These are phyloP conservation scores for Sciurus vulgaris DNA, from an alignment of 2,797 vertebrate genomes.

Conservation along the genomic window DNA sequence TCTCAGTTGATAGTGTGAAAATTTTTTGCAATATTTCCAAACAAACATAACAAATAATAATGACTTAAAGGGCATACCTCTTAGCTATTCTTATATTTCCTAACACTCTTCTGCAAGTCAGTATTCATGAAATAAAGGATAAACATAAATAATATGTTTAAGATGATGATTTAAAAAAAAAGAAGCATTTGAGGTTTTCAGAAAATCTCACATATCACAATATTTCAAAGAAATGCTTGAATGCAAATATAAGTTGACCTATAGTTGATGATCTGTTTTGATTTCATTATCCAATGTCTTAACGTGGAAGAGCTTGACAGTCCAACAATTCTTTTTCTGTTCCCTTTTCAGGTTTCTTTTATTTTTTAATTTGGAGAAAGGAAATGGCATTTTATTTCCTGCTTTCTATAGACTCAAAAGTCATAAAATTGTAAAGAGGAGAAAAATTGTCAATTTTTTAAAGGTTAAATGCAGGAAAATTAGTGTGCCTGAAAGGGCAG, in stretches of 20 bases:
- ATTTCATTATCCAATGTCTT: slow-evolving; percentile 41
- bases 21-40: slow-evolving; percentile 2
- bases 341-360: slow-evolving; percentile 65
- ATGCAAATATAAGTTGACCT: slow-evolving; percentile 69
- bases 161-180: slow-evolving; percentile 50
- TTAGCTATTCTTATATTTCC: not conserved
- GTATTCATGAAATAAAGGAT: slow-evolving; percentile 25
- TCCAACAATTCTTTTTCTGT: slow-evolving; percentile 57
- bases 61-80: not conserved
- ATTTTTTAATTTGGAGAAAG: slow-evolving; percentile 74
- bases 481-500: slow-evolving; percentile 67
- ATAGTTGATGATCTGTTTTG: slow-evolving; percentile 49
- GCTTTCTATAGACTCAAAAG: slow-evolving; percentile 68
- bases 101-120: slow-evolving; percentile 6
- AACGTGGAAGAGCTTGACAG: slow-evolving; percentile 52
- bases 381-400: slow-evolving; percentile 78
- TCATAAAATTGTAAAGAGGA: slow-evolving; percentile 76
- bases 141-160: not conserved
- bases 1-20: not conserved
- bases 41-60: slow-evolving; percentile 41
- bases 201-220: slow-evolving; percentile 29
- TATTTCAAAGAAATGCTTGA: slow-evolving; percentile 60
- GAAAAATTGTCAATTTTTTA: slow-evolving; percentile 80
- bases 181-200: not conserved
- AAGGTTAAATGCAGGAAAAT: slow-evolving; percentile 80